A percentile compares a stretch with the other conserved stretches of the same genome.
Evolutionary conservation across 2,113 vertebrate species (phyloP).

Genomic region (Furnarius figulus): DNA sequence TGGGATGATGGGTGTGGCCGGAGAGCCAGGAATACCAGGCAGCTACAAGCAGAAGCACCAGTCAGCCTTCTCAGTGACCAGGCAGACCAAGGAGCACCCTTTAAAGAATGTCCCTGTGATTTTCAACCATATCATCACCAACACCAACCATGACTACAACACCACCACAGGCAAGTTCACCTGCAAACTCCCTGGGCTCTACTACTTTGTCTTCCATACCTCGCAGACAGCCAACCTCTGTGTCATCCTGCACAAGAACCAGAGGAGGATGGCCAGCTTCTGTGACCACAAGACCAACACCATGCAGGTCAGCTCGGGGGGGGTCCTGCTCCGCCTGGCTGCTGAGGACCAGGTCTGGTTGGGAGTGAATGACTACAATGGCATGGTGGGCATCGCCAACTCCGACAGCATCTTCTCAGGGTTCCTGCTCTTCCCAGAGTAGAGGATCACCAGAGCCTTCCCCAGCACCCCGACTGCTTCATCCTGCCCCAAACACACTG

Average conservation of each 20-base stretch:
- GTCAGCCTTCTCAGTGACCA: conserved; percentile 78
- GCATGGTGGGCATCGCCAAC: conserved; percentile 71
- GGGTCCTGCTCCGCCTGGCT: conserved; percentile 59
- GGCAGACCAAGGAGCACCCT: conserved; percentile 56
- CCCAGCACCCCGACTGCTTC: accelerated
- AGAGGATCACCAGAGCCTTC: background rate
- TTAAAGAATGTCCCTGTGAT: background rate
- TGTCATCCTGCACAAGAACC: conserved; percentile 18
- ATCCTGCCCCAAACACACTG: background rate
- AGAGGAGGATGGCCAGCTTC: conserved; percentile 64
- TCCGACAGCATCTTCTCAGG: conserved; percentile 83
- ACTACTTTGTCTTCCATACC: conserved; percentile 82
- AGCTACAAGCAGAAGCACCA: conserved; percentile 64
- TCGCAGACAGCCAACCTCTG: conserved; percentile 78
- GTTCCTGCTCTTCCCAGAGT: conserved; percentile 82
- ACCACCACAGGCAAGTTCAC: conserved; percentile 75
- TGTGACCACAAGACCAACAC: conserved; percentile 77
- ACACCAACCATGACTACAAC: conserved; percentile 72
- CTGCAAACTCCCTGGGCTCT: conserved; percentile 76
- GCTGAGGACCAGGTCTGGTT: conserved; percentile 76
- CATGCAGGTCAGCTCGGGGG: conserved; percentile 80
- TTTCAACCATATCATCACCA: conserved; percentile 74
- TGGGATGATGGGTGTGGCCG: background rate
- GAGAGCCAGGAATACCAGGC: conserved; percentile 55
- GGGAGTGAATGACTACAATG: conserved; percentile 72